A percentile compares a stretch with the other conserved stretches of the same genome.
Conservation (phyloP, 2,888 invertebrate species). For the Harmothoe impar region DNA sequence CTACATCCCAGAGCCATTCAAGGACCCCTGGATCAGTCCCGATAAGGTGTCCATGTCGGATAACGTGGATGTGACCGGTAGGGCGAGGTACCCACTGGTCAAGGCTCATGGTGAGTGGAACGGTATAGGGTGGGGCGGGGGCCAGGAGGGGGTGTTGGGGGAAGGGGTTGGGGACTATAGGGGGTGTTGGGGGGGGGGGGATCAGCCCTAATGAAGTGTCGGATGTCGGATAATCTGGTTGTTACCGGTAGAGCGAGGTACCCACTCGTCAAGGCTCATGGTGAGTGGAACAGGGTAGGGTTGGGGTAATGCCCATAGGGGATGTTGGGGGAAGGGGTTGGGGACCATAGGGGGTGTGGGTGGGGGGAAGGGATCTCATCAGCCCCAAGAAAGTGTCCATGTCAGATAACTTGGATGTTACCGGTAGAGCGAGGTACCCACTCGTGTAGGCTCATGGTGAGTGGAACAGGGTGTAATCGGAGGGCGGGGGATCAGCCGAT, state of each 20-base stretch:
- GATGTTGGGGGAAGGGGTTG: no score
- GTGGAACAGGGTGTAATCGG: slow-evolving; percentile 66
- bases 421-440: slow-evolving; percentile 76
- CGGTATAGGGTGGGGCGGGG: not conserved
- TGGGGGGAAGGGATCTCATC: no score
- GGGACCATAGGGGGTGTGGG: no score
- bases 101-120: slow-evolving; percentile 81
- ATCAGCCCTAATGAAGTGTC: slow-evolving; percentile 73
- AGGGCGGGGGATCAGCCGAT: no score
- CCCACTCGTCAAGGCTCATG: slow-evolving; percentile 81
- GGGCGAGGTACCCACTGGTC: slow-evolving; percentile 80
- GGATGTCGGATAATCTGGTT: slow-evolving; percentile 67
- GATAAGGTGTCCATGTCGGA: slow-evolving; percentile 72
- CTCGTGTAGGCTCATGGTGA: slow-evolving; percentile 82
- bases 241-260: slow-evolving; percentile 75
- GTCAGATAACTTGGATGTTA: slow-evolving; percentile 68
- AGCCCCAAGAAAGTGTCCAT: slow-evolving; percentile 73
- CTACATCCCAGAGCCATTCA: slow-evolving; percentile 70
- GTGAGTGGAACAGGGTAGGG: slow-evolving; percentile 72
- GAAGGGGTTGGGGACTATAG: no score
- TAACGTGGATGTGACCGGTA: slow-evolving; percentile 68
- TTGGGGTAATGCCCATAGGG: no score
- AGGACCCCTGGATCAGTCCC: slow-evolving; percentile 72
- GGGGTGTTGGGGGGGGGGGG: no score
- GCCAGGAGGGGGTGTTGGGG: no score